phyloP scores from a whole-genome alignment of 2,797 vertebrate genomes.

The Atherinosoma microstoma region DNA sequence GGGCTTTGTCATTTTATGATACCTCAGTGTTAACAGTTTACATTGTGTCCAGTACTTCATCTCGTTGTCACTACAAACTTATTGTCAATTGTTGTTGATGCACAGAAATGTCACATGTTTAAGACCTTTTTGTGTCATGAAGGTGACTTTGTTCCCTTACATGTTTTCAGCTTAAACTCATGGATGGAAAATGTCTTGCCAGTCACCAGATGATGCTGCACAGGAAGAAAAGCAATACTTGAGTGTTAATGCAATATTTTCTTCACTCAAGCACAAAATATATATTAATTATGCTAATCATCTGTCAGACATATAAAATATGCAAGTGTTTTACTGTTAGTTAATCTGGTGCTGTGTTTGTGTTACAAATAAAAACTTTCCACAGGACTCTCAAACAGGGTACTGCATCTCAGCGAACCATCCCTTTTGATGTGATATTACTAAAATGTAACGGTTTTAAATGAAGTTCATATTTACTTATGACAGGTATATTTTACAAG shows the following conservation, averaged over 20 bases:
- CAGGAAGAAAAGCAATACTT: conserved; percentile 46
- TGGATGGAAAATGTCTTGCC: conserved; percentile 21
- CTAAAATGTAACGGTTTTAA: conserved; percentile 67
- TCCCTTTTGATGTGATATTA: conserved; percentile 79
- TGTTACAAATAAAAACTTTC: conserved; percentile 61
- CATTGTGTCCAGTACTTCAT: conserved; percentile 67
- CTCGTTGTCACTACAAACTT: conserved; percentile 51
- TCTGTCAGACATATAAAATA: conserved; percentile 44
- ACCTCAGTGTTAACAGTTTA: conserved; percentile 80
- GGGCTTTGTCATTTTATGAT: conserved; percentile 63
- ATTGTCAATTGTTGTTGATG: not conserved
- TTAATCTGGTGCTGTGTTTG: conserved; percentile 62
- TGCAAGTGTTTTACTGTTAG: conserved; percentile 44
- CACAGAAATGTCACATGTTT: conserved; percentile 24
- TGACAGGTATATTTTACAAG: conserved; percentile 79
- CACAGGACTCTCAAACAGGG: conserved; percentile 67
- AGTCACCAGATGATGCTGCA: conserved; percentile 46
- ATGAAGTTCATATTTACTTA: conserved; percentile 71
- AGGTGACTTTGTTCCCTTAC: not conserved
- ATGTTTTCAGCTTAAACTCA: conserved; percentile 14
- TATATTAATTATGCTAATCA: conserved; percentile 42
- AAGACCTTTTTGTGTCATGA: conserved; percentile 17
- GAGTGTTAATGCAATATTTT: conserved; percentile 42
- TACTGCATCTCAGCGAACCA: conserved; percentile 74
- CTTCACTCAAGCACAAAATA: conserved; percentile 40